phyloP scores from a whole-genome alignment of 2,888 invertebrate species.

The Dione vanillae region DNA sequence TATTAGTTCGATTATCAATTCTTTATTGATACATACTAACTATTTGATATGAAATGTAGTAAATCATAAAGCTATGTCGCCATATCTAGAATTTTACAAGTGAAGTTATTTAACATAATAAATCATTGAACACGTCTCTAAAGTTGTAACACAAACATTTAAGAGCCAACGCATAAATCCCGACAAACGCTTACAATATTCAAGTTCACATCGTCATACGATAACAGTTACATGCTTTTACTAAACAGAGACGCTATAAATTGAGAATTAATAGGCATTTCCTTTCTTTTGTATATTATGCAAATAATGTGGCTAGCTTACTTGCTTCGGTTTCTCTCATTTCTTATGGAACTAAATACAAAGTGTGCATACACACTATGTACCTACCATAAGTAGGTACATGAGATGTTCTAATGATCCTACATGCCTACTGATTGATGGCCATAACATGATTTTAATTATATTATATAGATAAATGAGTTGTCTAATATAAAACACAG shows the following conservation, averaged over 20 bases:
- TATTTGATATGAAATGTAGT: not conserved
- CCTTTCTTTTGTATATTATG: not conserved
- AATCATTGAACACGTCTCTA: conserved; percentile 20
- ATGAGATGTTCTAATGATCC: no score
- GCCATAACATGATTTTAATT: no score
- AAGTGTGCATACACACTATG: no score
- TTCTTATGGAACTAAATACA: no score
- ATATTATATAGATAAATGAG: no score
- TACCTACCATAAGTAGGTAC: no score
- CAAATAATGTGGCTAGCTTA: not conserved
- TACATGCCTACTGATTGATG: no score
- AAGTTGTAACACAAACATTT: conserved; percentile 13
- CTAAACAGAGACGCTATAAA: conserved; percentile 1
- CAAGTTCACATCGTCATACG: conserved; percentile 23
- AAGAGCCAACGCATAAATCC: conserved; percentile 24
- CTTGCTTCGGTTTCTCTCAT: no score
- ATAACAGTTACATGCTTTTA: conserved; percentile 16
- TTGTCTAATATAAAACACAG: no score
- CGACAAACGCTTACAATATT: conserved; percentile 18
- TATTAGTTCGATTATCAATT: no score
- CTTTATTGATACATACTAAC: no score
- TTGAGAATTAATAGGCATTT: conserved; percentile 6
- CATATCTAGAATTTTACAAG: conserved; percentile 15
- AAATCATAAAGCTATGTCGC: conserved; percentile 12
- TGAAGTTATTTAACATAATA: conserved; percentile 23